Evolutionary conservation across 2,888 invertebrate genomes (phyloP), one percentile per base, ranked within the genome.

Genomic region (Leuctra nigra): DNA sequence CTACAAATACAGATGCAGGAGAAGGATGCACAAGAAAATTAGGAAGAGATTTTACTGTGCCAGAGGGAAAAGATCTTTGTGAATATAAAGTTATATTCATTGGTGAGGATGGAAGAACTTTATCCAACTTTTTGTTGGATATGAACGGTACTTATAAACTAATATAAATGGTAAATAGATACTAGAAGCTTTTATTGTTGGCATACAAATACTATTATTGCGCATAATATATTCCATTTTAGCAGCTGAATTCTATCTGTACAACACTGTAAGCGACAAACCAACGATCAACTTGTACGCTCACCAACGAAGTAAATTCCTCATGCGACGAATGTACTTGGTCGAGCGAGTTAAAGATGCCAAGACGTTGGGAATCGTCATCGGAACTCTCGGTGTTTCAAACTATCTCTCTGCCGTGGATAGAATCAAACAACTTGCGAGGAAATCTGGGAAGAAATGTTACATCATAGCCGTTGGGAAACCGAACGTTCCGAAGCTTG

Each of bases 391-490:
- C 7, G 89, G 90, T 2, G 87, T 94, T 9, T 80, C 85, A 54
- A 84, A 89, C 63, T 91, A 87, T 64, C 75, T 87, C 38, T 79
- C 83, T 56, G 82, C 88, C 7, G 84, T 95, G 9, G 77, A 77
- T n/a, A 78, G 85, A 56, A 72, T 94, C 63, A 86, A 89, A 69
- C 71, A 77, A 53, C 73, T 93, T 53, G 83, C 92, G 36, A 82
- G 81, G 65, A 71, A 77, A 1, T 84, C 86, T 56, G 86, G 86
- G 0, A 95, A 94, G 68, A 94, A 91, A 69, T 85, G 86, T 61
- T 96, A 97, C 68, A 85, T 92, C 46, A 83, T 98, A 55, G 91
- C 90, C 22, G 91, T 98, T 54, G 98, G 97, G 4, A 94, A 95
- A 70, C 87, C 95, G 2, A 97, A 93, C 75, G 87, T 91, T 11